Percentiles rank a stretch among this genome's conserved stretches.
These are phyloP conservation scores for Gymnocheta viridis DNA, from an alignment of 2,888 invertebrate genomes.

Conservation along the genomic window DNA sequence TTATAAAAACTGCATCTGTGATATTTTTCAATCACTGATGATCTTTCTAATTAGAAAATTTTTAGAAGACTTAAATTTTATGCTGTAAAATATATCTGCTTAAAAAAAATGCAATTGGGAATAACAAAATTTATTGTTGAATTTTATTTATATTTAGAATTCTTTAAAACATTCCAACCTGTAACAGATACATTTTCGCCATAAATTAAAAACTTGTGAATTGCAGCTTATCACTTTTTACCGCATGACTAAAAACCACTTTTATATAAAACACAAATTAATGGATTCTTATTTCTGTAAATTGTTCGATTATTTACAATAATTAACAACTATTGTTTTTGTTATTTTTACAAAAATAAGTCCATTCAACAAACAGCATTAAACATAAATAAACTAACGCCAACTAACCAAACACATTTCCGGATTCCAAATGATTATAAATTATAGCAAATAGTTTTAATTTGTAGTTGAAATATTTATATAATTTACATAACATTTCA, in stretches of 20 bases:
- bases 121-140: not conserved
- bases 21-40: too few relatives aligned
- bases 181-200: not conserved
- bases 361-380: slow-evolving; percentile 14
- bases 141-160: not conserved
- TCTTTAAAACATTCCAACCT: not conserved
- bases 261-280: slow-evolving; percentile 20
- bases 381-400: slow-evolving; percentile 5
- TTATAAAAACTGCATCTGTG: too few relatives aligned
- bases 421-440: slow-evolving; percentile 25
- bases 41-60: too few relatives aligned
- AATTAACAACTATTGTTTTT: slow-evolving; percentile 57
- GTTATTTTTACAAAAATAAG: slow-evolving; percentile 39
- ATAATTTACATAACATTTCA: slow-evolving; percentile 54
- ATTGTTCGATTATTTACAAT: slow-evolving; percentile 45
- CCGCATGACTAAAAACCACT: slow-evolving; percentile 25
- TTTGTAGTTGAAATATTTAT: slow-evolving; percentile 43
- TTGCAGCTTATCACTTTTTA: slow-evolving; percentile 16
- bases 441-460: slow-evolving; percentile 41
- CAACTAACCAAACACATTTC: slow-evolving; percentile 21
- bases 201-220: not conserved
- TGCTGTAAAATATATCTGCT: too few relatives aligned
- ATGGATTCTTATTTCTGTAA: not conserved
- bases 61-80: too few relatives aligned
- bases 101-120: too few relatives aligned